Percentiles rank a stretch among this genome's conserved stretches.
Evolutionary conservation across 2,888 invertebrate genomes (phyloP).

Genomic region (Tetropium fuscum): DNA sequence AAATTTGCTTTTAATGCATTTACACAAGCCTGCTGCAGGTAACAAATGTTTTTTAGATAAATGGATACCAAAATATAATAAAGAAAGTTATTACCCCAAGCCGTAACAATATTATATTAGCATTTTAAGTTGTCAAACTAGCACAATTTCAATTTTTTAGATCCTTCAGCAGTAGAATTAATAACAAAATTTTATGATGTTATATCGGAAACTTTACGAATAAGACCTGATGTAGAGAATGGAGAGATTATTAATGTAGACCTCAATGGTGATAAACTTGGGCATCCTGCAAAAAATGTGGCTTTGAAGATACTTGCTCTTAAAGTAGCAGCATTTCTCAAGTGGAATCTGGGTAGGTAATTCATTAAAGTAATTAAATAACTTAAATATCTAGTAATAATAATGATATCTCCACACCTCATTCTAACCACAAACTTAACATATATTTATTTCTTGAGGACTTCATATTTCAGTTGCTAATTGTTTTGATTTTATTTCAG

Average conservation of each 20-base stretch:
- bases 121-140: no score
- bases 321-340: conserved; percentile 86
- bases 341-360: conserved; percentile 83
- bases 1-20: conserved; percentile 83
- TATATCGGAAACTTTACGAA: conserved; percentile 71
- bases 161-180: conserved; percentile 85
- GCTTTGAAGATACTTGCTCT: conserved; percentile 88
- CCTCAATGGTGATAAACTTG: conserved; percentile 67
- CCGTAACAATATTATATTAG: no score
- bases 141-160: no score
- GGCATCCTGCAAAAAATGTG: conserved; percentile 74
- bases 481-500: conserved; percentile 65
- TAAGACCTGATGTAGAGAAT: conserved; percentile 62
- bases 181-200: conserved; percentile 88
- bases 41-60: no score
- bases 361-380: no score
- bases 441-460: no score
- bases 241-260: conserved; percentile 60
- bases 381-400: no score
- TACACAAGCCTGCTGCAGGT: conserved; percentile 82
- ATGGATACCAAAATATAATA: no score
- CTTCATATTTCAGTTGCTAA: neutral
- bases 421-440: no score
- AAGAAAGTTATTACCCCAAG: no score
- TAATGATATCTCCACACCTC: no score